phyloP scores from a whole-genome alignment of 1,140 invertebrate genomes.

The Teleogryllus occipitalis region DNA sequence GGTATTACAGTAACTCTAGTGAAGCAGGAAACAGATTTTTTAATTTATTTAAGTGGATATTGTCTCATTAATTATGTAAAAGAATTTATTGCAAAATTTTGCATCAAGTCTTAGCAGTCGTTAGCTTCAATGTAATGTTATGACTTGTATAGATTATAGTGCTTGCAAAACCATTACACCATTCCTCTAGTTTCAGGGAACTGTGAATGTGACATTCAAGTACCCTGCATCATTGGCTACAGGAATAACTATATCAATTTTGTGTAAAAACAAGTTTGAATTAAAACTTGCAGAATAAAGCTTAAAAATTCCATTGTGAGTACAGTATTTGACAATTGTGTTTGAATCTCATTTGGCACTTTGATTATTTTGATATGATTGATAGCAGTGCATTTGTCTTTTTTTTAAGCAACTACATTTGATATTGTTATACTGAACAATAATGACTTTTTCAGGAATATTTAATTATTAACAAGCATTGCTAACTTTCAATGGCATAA shows the following conservation, averaged over 20 bases:
- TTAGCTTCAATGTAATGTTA: slow-evolving; percentile 22
- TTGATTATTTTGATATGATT: neutral
- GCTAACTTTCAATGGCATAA: neutral
- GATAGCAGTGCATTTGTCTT: neutral
- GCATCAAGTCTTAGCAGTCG: slow-evolving; percentile 21
- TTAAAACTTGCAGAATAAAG: slow-evolving; percentile 11
- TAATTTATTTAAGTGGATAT: slow-evolving; percentile 20
- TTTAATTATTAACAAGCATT: neutral
- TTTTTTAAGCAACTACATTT: neutral
- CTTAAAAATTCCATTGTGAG: slow-evolving; percentile 8
- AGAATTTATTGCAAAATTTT: slow-evolving; percentile 20
- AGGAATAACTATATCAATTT: slow-evolving; percentile 16
- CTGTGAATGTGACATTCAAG: neutral
- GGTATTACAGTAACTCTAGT: slow-evolving; percentile 12
- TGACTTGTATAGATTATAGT: slow-evolving; percentile 16
- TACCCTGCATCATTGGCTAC: slow-evolving; percentile 10
- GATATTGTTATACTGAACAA: slow-evolving; percentile 5
- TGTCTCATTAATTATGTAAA: slow-evolving; percentile 17
- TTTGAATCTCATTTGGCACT: slow-evolving; percentile 1
- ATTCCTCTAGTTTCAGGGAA: slow-evolving; percentile 13
- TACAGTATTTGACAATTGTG: neutral
- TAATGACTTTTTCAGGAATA: neutral
- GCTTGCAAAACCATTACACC: slow-evolving; percentile 13
- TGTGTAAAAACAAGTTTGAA: slow-evolving; percentile 13
- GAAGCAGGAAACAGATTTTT: slow-evolving; percentile 8